Evolutionary conservation across 1,140 invertebrate species (phyloP), one percentile per base, ranked within the genome.

Genomic region (Papilio glaucus): DNA sequence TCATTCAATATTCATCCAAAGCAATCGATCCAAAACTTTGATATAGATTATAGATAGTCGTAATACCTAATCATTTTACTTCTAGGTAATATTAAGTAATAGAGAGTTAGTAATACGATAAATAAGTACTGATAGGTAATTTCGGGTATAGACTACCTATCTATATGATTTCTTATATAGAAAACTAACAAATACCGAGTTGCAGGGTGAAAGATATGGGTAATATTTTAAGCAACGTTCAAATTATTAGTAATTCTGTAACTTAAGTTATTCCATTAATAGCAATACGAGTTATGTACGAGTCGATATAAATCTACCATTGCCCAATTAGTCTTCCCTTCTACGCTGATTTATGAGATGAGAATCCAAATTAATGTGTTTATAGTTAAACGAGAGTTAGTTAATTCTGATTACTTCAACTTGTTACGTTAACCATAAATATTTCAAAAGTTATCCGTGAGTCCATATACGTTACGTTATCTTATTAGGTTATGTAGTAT

Each of bases 281-380:
- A 24, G 45, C 45, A 49, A 49, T 18, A 45, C 6, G 18, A 49
- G 45, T 49, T 49, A 45, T 15, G 42, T 18, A 49, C 45, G 18
- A 49, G 45, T 49, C 3, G 45, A 49, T 3, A 0, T 49, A 18
- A 49, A 49, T 15, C 18, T 18, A 18, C 45, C 8, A 21, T 12
- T 49, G 45, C 45, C 18, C 18, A 49, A 49, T 49, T 49, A 49
- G 45, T 49, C 45, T 49, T 49, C 18, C 45, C 18, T 49, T 21
- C 45, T 10, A 21, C 18, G 45, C 21, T 49, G 45, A 49, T 49
- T 49, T 49, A 49, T 24, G 45, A 21, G 8, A 49, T 3, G 21
- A 21, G 8, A 49, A 21, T n/a, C n/a, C n/a, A n/a, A n/a, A 49
- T 49, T 49, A n/a, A 49, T 49, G 15, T 21, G 45, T 10, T 49